Conservation (phyloP, 2,888 invertebrate species). For the Noctua janthe region DNA sequence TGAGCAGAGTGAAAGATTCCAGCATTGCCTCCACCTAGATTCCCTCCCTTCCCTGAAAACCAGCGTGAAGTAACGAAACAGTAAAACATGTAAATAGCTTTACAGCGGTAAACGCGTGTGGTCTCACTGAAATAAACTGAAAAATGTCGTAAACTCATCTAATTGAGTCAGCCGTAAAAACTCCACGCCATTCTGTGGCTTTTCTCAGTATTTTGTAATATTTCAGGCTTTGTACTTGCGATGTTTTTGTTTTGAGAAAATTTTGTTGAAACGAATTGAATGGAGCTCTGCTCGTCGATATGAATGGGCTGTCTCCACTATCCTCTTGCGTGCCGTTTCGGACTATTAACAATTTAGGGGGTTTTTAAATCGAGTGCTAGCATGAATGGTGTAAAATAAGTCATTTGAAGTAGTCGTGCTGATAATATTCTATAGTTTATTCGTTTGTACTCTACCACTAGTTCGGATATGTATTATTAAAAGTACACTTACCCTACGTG, state of each 20-base stretch:
- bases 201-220: constrained; percentile 62
- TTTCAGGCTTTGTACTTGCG: constrained; percentile 32
- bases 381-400: neutral
- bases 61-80: constrained; percentile 39
- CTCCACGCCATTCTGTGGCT: constrained; percentile 54
- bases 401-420: neutral
- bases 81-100: constrained; percentile 61
- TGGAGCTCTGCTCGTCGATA: neutral
- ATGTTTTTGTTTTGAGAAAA: constrained; percentile 18
- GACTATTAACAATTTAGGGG: neutral
- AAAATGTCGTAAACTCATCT: constrained; percentile 68
- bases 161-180: constrained; percentile 68
- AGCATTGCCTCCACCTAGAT: neutral
- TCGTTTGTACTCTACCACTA: neutral
- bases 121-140: constrained; percentile 68
- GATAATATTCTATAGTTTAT: neutral
- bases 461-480: neutral
- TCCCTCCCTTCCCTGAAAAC: constrained; percentile 9
- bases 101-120: constrained; percentile 61
- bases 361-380: neutral
- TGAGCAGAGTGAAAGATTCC: neutral
- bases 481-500: neutral
- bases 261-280: neutral
- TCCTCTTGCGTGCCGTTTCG: constrained; percentile 1
- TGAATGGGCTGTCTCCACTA: constrained; percentile 1